phyloP scores from a whole-genome alignment of 2,888 invertebrate genomes.

The Phragmatobia fuliginosa region DNA sequence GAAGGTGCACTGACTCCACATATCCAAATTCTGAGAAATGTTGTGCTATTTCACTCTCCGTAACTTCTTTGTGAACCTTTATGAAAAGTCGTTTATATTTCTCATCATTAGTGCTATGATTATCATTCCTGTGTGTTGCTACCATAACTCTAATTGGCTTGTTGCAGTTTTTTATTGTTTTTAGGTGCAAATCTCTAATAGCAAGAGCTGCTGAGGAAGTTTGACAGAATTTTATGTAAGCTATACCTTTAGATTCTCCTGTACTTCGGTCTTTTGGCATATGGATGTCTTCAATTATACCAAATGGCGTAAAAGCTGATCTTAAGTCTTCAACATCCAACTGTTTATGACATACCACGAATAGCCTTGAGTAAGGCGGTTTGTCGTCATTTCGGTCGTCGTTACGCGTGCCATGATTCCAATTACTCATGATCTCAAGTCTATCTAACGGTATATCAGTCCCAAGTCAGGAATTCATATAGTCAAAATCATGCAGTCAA shows the following conservation, averaged over 20 bases:
- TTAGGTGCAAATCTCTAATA: constrained; percentile 94
- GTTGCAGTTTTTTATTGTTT: constrained; percentile 89
- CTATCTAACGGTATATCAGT: constrained; percentile 49
- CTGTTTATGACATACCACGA: constrained; percentile 94
- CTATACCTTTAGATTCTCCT: constrained; percentile 95
- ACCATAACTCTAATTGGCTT: constrained; percentile 96
- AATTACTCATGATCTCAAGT: constrained; percentile 49
- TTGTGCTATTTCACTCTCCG: constrained; percentile 91
- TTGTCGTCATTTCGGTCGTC: constrained; percentile 83
- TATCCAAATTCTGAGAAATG: constrained; percentile 96
- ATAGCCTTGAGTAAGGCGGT: constrained; percentile 95
- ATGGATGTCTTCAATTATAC: constrained; percentile 95
- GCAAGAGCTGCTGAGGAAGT: constrained; percentile 97
- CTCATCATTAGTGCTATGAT: constrained; percentile 63
- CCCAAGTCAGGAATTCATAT: constrained; percentile 42
- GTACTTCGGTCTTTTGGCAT: constrained; percentile 94
- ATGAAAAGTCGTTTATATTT: constrained; percentile 92
- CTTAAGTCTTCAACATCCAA: constrained; percentile 90
- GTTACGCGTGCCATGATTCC: constrained; percentile 49
- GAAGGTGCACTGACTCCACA: constrained; percentile 92
- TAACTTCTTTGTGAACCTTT: constrained; percentile 92
- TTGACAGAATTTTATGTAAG: constrained; percentile 95
- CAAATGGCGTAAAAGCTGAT: constrained; percentile 92
- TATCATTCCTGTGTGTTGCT: constrained; percentile 87
- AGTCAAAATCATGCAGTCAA: constrained; percentile 46